These are phyloP conservation scores for Sebastes vulpes DNA, from an alignment of 2,797 vertebrate genomes.

Conservation along the genomic window DNA sequence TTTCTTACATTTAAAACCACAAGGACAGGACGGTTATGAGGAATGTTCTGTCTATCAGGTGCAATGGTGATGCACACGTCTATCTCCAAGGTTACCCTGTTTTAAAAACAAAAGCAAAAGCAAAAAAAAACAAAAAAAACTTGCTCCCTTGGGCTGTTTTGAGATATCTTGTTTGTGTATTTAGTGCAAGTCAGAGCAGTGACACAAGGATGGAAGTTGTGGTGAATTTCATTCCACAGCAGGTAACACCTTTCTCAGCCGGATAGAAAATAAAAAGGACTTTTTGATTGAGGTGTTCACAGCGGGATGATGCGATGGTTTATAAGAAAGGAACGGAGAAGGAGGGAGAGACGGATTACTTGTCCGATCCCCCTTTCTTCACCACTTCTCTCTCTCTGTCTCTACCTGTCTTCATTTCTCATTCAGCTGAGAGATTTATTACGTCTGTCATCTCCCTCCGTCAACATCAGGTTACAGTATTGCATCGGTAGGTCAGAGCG, in stretches of 20 bases:
- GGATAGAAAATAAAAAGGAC: background rate
- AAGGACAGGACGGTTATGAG: background rate
- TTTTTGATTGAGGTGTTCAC: slow-evolving; percentile 2
- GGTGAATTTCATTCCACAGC: slow-evolving; percentile 14
- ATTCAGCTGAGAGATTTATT: slow-evolving; percentile 16
- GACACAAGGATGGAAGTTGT: slow-evolving; percentile 26
- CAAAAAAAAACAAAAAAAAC: background rate
- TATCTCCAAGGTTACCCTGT: background rate
- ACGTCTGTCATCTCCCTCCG: slow-evolving; percentile 3
- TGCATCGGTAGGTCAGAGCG: background rate
- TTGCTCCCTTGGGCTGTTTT: background rate
- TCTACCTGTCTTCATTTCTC: slow-evolving; percentile 8
- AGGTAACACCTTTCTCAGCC: background rate
- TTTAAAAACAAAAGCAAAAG: background rate
- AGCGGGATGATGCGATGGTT: background rate
- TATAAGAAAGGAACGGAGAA: background rate
- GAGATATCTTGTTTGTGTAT: slow-evolving; percentile 17
- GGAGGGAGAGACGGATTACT: background rate
- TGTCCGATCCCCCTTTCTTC: background rate
- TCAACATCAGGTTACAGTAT: background rate
- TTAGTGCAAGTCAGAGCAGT: slow-evolving; percentile 30
- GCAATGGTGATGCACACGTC: background rate
- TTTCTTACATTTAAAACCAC: background rate
- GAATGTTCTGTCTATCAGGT: background rate
- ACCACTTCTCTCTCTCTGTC: background rate